A percentile compares a stretch with the other conserved stretches of the same genome.
Evolutionary conservation across 2,888 invertebrate genomes (phyloP).

Genomic region (Drosophila bunnanda): DNA sequence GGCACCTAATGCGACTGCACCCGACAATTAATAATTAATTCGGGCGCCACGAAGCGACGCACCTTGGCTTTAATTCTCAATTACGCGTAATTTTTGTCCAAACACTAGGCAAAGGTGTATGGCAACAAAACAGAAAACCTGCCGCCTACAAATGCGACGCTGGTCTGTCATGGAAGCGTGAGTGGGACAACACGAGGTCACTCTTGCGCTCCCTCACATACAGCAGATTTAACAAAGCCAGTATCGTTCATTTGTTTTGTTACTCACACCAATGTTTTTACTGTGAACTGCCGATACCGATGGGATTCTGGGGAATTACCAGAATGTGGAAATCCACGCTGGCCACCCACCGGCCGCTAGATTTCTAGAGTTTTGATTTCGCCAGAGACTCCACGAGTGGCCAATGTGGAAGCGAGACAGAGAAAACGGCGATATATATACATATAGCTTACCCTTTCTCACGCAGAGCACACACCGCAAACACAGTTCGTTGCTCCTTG

Average conservation of each 20-base stretch:
- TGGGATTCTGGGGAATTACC: background rate
- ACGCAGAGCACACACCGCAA: conserved; percentile 69
- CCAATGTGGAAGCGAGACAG: conserved; percentile 11
- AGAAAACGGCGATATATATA: conserved; percentile 30
- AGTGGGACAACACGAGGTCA: conserved; percentile 54
- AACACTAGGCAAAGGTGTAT: conserved; percentile 10
- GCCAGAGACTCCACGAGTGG: background rate
- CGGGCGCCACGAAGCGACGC: conserved; percentile 1
- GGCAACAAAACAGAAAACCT: conserved; percentile 52
- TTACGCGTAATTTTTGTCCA: conserved; percentile 1
- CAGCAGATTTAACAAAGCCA: conserved; percentile 16
- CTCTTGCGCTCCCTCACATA: conserved; percentile 20
- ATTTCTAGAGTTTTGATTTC: conserved; percentile 7
- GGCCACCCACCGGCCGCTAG: conserved; percentile 11
- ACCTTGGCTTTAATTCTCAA: conserved; percentile 15
- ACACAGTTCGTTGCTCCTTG: conserved; percentile 80
- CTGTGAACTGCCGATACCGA: background rate
- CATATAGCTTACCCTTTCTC: conserved; percentile 76
- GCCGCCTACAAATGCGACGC: conserved; percentile 37
- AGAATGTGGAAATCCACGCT: background rate
- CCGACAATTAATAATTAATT: conserved; percentile 35
- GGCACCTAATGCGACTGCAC: conserved; percentile 6
- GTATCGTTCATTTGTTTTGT: conserved; percentile 1
- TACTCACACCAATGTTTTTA: background rate
- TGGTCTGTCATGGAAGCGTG: conserved; percentile 19